Evolutionary conservation across 2,797 vertebrate species (phyloP).

Genomic region (Pantherophis alleghaniensis): DNA sequence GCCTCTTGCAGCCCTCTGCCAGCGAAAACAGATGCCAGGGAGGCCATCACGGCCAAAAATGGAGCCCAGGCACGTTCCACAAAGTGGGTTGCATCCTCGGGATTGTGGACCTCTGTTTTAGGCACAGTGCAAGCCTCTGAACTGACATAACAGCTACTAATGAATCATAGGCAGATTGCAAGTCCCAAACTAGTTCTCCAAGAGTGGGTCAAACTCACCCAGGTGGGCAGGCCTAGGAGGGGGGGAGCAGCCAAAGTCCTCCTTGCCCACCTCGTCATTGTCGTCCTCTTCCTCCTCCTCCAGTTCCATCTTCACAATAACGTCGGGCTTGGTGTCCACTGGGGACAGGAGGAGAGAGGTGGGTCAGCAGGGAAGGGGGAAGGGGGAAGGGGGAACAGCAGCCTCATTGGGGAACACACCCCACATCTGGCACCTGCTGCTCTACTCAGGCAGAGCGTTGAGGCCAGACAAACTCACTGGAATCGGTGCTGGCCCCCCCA

Average conservation of each 20-base stretch:
- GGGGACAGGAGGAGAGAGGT: neutral
- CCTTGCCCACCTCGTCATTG: neutral
- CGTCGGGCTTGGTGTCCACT: neutral
- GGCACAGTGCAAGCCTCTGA: no score
- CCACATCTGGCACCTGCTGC: no score
- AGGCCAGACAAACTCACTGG: neutral
- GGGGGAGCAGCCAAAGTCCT: fast-evolving
- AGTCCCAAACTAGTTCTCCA: fast-evolving
- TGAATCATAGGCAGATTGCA: neutral
- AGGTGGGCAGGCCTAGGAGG: no score
- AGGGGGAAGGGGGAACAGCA: fast-evolving
- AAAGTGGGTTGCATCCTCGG: no score
- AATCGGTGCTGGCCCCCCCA: neutral
- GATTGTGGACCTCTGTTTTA: no score
- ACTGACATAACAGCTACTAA: no score
- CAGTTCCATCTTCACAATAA: constrained; percentile 16
- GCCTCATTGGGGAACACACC: neutral
- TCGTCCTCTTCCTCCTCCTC: constrained; percentile 20
- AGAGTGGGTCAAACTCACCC: no score
- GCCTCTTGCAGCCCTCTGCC: no score
- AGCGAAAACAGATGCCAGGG: no score
- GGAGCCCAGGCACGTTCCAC: no score
- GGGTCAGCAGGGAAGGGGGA: neutral
- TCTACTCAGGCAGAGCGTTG: neutral
- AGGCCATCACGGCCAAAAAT: no score